phyloP scores from a whole-genome alignment of 2,113 vertebrate genomes.

The Apistogramma diplotaenia region DNA sequence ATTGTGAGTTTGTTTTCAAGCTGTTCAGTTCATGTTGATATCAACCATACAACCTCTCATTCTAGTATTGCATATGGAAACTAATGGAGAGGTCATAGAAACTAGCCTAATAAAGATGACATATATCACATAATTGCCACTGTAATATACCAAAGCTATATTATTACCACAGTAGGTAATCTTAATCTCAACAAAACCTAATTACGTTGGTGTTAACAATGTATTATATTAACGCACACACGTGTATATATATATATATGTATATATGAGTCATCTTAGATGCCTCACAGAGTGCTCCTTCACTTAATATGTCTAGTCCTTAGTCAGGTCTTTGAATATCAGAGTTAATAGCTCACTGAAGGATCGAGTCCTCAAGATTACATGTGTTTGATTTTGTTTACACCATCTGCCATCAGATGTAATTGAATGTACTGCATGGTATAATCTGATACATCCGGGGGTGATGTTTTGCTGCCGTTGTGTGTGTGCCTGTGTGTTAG shows the following conservation, averaged over 20 bases:
- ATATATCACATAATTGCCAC: background rate
- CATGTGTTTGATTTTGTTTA: conserved; percentile 63
- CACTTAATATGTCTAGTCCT: conserved; percentile 64
- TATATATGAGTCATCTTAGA: conserved; percentile 51
- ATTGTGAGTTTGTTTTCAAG: background rate
- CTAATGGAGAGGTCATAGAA: background rate
- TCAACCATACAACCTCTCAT: background rate
- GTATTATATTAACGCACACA: too few species aligned
- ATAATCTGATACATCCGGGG: conserved; percentile 64
- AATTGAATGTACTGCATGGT: conserved; percentile 68
- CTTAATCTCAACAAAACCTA: background rate
- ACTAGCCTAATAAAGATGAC: background rate
- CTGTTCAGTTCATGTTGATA: background rate
- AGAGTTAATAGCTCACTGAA: conserved; percentile 61
- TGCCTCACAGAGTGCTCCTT: conserved; percentile 24
- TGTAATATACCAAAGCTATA: background rate
- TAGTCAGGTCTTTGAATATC: conserved; percentile 64
- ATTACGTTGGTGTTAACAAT: background rate
- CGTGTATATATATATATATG: background rate
- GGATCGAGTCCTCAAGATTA: conserved; percentile 69
- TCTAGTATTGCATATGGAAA: background rate
- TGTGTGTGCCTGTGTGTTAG: background rate
- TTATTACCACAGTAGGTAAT: background rate
- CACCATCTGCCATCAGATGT: conserved; percentile 70
- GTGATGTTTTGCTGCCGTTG: conserved; percentile 21